These are phyloP conservation scores for Thalassaphorura encarpata DNA, from an alignment of 1,140 invertebrate species.

Conservation along the genomic window DNA sequence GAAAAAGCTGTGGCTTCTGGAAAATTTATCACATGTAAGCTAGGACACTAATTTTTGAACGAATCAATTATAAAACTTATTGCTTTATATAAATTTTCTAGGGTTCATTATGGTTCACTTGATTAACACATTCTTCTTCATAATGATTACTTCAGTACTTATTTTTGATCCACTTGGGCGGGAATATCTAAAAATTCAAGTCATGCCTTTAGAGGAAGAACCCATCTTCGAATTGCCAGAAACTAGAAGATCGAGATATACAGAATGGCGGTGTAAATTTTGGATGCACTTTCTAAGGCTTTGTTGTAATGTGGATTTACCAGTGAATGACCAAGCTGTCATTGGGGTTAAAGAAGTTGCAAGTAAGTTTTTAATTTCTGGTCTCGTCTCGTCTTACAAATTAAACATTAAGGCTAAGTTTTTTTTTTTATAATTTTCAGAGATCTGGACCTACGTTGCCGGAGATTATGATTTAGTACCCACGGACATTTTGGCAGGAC, in stretches of 20 bases:
- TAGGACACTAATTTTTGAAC: too few species aligned
- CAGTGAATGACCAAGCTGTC: background rate
- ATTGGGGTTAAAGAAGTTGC: background rate
- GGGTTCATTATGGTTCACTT: background rate
- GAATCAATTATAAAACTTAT: too few species aligned
- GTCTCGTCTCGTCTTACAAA: too few species aligned
- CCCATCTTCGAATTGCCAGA: background rate
- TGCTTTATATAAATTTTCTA: background rate
- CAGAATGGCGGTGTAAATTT: background rate
- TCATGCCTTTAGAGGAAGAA: background rate
- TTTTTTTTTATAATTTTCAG: constrained; percentile 38
- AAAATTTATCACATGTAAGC: background rate
- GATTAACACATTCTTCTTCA: background rate
- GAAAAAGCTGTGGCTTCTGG: background rate
- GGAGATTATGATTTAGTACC: constrained; percentile 74
- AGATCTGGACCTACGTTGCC: constrained; percentile 59
- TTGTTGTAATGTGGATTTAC: background rate
- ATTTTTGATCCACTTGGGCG: background rate
- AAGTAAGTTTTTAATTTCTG: background rate
- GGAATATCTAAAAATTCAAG: background rate
- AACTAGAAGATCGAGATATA: background rate
- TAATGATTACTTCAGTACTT: background rate
- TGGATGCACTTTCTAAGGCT: background rate
- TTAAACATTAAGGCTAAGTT: background rate
- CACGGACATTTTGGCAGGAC: constrained; percentile 74